These are phyloP conservation scores for Meloe dianella DNA, from an alignment of 2,888 invertebrate genomes.

Conservation along the genomic window DNA sequence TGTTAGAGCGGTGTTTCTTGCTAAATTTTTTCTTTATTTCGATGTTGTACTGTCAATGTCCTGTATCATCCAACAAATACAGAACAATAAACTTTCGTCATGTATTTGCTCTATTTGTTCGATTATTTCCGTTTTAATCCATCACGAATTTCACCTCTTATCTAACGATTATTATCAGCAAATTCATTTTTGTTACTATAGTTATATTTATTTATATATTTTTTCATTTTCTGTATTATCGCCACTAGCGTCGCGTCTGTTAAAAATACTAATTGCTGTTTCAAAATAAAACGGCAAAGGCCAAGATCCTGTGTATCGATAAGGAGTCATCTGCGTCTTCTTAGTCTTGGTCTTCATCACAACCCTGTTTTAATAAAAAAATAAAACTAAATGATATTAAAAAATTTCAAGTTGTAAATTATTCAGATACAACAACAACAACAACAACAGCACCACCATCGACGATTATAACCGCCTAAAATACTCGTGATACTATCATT, in stretches of 20 bases:
- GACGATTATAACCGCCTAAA: not conserved
- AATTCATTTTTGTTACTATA: too few species aligned
- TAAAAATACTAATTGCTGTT: not conserved
- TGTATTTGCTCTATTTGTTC: not conserved
- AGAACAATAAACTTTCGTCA: not conserved
- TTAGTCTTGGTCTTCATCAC: not conserved
- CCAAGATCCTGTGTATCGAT: not conserved
- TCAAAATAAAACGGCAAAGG: not conserved
- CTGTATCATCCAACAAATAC: not conserved
- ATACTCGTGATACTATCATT: conserved; percentile 10
- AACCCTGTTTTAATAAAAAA: not conserved
- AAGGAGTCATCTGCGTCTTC: not conserved
- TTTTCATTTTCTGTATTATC: not conserved
- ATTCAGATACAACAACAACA: not conserved
- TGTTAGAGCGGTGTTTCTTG: too few species aligned
- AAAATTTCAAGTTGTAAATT: not conserved
- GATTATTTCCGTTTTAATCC: not conserved
- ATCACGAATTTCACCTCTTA: not conserved
- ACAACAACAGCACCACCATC: not conserved
- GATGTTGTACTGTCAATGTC: not conserved
- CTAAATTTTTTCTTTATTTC: too few species aligned
- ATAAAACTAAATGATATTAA: not conserved
- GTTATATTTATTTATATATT: not conserved
- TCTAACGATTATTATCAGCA: not conserved
- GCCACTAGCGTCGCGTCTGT: not conserved